Conservation (phyloP, 2,888 invertebrate genomes). For the Diadegma fenestrale region DNA sequence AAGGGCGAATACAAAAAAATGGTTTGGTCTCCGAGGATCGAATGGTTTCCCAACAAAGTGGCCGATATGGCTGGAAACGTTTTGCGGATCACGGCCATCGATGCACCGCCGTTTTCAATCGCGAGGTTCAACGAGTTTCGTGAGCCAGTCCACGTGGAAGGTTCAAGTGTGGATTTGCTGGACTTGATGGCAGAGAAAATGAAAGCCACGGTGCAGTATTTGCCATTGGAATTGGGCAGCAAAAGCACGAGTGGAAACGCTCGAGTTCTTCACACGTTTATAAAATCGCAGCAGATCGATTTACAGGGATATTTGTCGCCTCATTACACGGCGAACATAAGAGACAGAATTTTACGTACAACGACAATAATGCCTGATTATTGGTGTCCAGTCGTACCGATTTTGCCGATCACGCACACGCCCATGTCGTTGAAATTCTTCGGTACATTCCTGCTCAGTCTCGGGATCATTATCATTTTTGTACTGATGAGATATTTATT, state of each 20-base stretch:
- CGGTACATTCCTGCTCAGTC: constrained; percentile 17
- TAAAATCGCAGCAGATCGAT: constrained; percentile 54
- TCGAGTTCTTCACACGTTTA: neutral
- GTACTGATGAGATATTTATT: constrained; percentile 15
- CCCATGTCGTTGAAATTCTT: neutral
- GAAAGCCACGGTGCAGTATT: constrained; percentile 69
- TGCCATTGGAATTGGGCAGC: neutral
- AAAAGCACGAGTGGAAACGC: fast-evolving
- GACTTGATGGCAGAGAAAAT: constrained; percentile 29
- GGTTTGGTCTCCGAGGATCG: constrained; percentile 23
- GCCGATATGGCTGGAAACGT: constrained; percentile 69
- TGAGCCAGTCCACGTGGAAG: neutral
- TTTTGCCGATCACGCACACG: constrained; percentile 1
- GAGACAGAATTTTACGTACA: constrained; percentile 39
- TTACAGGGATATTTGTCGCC: constrained; percentile 31
- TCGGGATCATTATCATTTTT: constrained; percentile 41
- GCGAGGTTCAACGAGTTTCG: constrained; percentile 29
- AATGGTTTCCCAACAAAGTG: constrained; percentile 71
- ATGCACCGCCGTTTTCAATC: constrained; percentile 49
- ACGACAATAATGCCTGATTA: constrained; percentile 21
- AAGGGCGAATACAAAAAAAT: constrained; percentile 29
- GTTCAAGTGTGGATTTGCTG: constrained; percentile 49
- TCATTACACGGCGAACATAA: constrained; percentile 33
- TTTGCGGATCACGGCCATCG: constrained; percentile 30
- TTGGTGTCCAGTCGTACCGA: constrained; percentile 67